Base-by-base conservation (phyloP, 2,888 invertebrate genomes). In the Lepidocyrtoides sp. region DNA sequence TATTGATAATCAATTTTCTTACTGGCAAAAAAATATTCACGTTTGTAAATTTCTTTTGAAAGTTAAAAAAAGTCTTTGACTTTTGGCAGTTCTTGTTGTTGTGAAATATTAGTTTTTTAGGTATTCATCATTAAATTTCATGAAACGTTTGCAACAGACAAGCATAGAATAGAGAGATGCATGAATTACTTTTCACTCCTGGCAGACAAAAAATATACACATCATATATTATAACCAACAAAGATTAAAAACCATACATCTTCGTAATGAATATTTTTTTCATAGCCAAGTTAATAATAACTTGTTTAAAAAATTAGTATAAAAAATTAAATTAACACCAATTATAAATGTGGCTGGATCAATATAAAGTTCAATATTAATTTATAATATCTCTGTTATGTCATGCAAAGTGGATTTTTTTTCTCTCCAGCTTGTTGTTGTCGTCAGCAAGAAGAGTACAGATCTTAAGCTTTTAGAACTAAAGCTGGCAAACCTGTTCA, bases 61-160 rank as follows among this genome's bases (percentile, higher is more conserved):
- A 29, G 26, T 63, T 63, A 29, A 54, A 63, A 63, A 29, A 63
- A 63, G 63, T 29, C 63, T 63, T 63, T 63, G 63, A 29, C 63
- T 2, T 63, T 63, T 63, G 63, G 29, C 29, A n/a, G n/a, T n/a
- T n/a, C n/a, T n/a, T 63, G 63, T 29, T 57, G 7, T 57, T 57
- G 20, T 63, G 63, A 63, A 63, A 63, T 63, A 14, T 63, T 29
- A n/a, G 0, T 63, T 29, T 63, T 63, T 14, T 5, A 14, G n/a
- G 17, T 23, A 57, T 63, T 29, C 29, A 63, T 63, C 63, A 63
- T 63, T 63, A 63, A 63, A 63, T 14, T 63, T 23, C 57, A 57
- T 57, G 57, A 57, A 29, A 63, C 63, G 29, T 29, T 63, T n/a
- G 20, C 69, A 63, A 8, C 69, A n/a, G n/a, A n/a, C n/a, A n/a